Conservation (phyloP, 2,797 vertebrate genomes). For the Hozukius guyotensis region DNA sequence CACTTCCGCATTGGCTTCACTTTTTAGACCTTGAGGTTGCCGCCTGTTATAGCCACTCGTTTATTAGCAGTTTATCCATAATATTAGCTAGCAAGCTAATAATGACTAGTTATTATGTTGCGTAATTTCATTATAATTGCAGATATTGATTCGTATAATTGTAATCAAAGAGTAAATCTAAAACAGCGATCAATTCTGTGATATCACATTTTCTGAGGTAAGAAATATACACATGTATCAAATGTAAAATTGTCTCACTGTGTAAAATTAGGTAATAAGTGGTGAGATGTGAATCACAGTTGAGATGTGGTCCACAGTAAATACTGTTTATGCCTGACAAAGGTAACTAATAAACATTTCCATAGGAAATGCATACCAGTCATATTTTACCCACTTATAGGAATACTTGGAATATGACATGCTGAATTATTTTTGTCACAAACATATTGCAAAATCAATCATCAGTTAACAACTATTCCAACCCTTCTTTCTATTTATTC, state of each 20-base stretch:
- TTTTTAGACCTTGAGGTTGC: fast-evolving
- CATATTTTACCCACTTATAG: no score
- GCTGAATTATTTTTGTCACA: background rate
- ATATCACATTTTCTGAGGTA: background rate
- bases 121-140: background rate
- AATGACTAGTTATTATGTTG: background rate
- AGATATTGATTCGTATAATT: background rate
- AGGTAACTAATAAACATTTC: no score
- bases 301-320: background rate
- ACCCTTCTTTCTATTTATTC: background rate
- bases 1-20: no score
- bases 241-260: background rate
- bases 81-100: background rate
- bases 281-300: background rate
- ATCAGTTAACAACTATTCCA: background rate
- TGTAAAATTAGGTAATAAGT: background rate
- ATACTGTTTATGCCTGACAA: background rate
- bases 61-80: no score
- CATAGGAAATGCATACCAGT: no score
- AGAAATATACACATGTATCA: background rate
- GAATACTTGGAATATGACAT: background rate
- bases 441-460: background rate
- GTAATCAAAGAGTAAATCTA: background rate
- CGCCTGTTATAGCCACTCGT: no score
- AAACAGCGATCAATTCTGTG: background rate